Percentiles rank a stretch among this genome's conserved stretches.
Evolutionary conservation across 2,113 vertebrate species (phyloP).

Genomic region (Eublepharis macularius): DNA sequence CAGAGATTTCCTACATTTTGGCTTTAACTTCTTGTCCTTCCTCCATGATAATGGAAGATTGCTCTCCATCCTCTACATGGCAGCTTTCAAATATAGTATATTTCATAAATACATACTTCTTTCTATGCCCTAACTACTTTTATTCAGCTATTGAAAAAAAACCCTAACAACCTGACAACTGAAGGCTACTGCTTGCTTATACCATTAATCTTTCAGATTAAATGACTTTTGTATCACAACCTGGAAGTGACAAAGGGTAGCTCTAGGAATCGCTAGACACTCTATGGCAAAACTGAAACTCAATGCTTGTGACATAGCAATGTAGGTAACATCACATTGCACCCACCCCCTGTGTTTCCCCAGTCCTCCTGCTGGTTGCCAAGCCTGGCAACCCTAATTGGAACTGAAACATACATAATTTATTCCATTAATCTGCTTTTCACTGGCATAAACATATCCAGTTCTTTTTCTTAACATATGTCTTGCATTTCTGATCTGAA

Average conservation of each 20-base stretch:
- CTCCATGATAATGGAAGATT: background rate
- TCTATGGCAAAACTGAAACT: too few relatives aligned
- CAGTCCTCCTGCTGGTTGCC: too few relatives aligned
- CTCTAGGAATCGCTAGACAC: too few relatives aligned
- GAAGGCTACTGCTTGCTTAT: background rate
- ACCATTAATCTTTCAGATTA: background rate
- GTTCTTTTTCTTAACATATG: slow-evolving; percentile 5
- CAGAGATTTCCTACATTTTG: background rate
- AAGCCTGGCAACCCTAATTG: too few relatives aligned
- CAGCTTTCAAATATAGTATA: background rate
- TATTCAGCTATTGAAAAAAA: background rate
- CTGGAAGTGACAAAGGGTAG: too few relatives aligned
- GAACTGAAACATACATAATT: background rate
- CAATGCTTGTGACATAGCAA: too few relatives aligned
- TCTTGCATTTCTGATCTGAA: slow-evolving; percentile 10
- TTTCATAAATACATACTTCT: background rate
- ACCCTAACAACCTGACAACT: background rate
- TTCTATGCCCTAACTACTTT: background rate
- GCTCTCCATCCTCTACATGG: background rate
- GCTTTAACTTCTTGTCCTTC: background rate
- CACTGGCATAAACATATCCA: background rate
- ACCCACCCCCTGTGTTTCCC: too few relatives aligned
- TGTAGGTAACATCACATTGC: too few relatives aligned
- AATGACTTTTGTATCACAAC: background rate
- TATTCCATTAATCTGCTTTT: background rate